Percentiles rank a stretch among this genome's conserved stretches.
Evolutionary conservation across 2,888 invertebrate genomes (phyloP).

Genomic region (Ferdinandea cuprea): DNA sequence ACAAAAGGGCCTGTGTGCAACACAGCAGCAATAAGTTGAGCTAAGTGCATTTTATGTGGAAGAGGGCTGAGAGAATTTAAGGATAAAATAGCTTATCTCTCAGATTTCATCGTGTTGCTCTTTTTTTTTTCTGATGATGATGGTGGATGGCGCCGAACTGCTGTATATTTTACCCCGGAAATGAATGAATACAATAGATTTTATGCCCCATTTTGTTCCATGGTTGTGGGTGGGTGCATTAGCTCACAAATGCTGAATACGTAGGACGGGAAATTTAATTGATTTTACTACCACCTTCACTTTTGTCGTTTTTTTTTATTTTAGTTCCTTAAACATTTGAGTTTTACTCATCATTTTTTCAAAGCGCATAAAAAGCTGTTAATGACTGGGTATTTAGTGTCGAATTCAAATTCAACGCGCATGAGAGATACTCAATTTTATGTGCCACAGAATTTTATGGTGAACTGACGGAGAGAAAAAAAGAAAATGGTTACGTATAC

Average conservation of each 20-base stretch:
- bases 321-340: constrained; percentile 2
- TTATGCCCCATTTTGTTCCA: constrained; percentile 23
- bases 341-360: background rate
- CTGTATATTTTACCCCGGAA: constrained; percentile 8
- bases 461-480: background rate
- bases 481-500: constrained; percentile 37
- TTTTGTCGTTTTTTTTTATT: constrained; percentile 18
- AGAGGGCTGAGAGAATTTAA: constrained; percentile 50
- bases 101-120: constrained; percentile 10
- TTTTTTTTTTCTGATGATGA: constrained; percentile 9
- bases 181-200: constrained; percentile 26
- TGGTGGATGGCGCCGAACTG: background rate
- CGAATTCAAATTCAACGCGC: constrained; percentile 33
- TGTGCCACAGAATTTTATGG: constrained; percentile 22
- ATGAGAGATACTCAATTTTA: constrained; percentile 32
- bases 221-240: constrained; percentile 22
- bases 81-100: constrained; percentile 67
- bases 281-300: constrained; percentile 17
- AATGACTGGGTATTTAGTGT: constrained; percentile 18
- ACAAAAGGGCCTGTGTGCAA: constrained; percentile 45
- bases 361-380: constrained; percentile 22
- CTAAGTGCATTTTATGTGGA: constrained; percentile 65
- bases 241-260: background rate
- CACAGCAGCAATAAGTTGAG: constrained; percentile 68
- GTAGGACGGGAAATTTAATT: constrained; percentile 35